Base-by-base conservation (phyloP, 2,113 vertebrate genomes). In the Dolichallabes microphthalmus region DNA sequence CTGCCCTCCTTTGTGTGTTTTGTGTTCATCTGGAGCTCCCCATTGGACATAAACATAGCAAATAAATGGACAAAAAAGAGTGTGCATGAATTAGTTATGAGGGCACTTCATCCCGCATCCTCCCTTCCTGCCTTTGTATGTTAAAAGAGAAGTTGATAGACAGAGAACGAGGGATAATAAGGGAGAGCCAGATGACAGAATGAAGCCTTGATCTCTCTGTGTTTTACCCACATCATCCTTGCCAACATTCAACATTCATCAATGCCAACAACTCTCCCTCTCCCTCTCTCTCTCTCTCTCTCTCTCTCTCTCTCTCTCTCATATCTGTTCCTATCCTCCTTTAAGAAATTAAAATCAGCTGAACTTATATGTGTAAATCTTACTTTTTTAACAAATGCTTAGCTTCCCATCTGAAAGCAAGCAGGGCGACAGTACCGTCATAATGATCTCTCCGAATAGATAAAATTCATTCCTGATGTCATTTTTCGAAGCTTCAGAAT, bases 81-180 rank as follows among this genome's bases (percentile, higher is more conserved):
- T 71, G 35, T 55, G 82, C 61, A 85, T 88, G 83, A 89, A 88
- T 89, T 86, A 87, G 55, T 81, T 69, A 88, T 88, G 80, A 85
- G 82, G 68, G 57, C 82, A 83, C 82, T 86, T 84, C 78, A 75
- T 64, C 58, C 78, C 19, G 32, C 78, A 74, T 66, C 45, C 79
- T 39, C 17, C 27, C 55, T 32, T 57, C 27, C n/a, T 53, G 25
- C 25, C 71, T 86, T 87, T 89, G 81, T 86, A 68, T 57, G 30
- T 83, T 85, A 75, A 80, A 50, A 71, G 75, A 71, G n/a, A 63
- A 52, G 27, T 73, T 66, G 63, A 85, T 15, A 45, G 55, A 60
- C 57, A 35, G 79, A 76, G 25, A 75, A 39, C 55, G 25, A 80
- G 71, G 83, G 74, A 79, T 57, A 10, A 75, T 76, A 39, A 69